Evolutionary conservation across 2,888 invertebrate genomes (phyloP), one percentile per base, ranked within the genome.

Genomic region (Mamestra brassicae): DNA sequence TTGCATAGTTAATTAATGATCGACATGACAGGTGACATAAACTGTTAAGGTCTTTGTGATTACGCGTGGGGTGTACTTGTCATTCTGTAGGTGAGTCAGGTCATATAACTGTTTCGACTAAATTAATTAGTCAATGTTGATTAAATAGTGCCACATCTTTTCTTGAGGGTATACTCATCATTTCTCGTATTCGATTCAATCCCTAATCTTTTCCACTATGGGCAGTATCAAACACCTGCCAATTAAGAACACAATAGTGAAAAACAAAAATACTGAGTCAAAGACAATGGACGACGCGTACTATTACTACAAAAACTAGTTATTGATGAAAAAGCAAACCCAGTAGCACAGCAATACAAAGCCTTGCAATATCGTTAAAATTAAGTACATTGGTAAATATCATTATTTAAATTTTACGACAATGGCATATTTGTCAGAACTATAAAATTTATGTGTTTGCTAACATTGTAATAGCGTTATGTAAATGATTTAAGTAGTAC

Each of bases 1-100:
- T 83, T 85, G 73, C 85, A 86, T 83, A 76, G 63, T 55, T 76
- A 85, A 80, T 85, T 76, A 63, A 85, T 80, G 77, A 83, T 61
- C 36, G 45, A 71, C 76, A 65, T 60, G 74, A 61, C 75, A 81
- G 66, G 76, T 71, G 62, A 34, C 62, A 65, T 70, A 66, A 66
- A 71, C 71, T 74, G 34, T 67, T 26, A 72, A 70, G 38, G 55
- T n/a, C 34, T 70, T 54, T 63, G 69, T 45, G n/a, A 55, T 71
- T 60, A 50, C 67, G 77, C 78, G 67, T 68, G 64, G 26, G 60
- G 26, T 42, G 42, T n/a, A 8, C 17, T 52, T 66, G 58, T 36
- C 4, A 58, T 5, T 52, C 0, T 50, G n/a, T 3, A 62, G 17
- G 15, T 42, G 76, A 5, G 17, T 58, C 36, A 10, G n/a, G 45